These are phyloP conservation scores for Neotragus pygmaeus DNA, from an alignment of 2,113 vertebrate genomes.

Conservation along the genomic window DNA sequence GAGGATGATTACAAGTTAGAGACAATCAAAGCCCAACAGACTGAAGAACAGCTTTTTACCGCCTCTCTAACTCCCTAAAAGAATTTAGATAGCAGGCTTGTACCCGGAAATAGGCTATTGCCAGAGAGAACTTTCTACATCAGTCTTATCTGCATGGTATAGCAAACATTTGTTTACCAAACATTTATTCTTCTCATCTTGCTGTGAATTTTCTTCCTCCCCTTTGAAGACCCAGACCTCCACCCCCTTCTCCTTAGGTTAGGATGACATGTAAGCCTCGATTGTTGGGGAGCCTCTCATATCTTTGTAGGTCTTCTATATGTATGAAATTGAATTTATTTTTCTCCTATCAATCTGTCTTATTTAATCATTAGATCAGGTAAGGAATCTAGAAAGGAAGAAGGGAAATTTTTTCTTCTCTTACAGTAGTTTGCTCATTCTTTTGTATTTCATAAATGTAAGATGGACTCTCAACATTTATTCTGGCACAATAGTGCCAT, in stretches of 20 bases:
- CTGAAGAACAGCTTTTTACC: background rate
- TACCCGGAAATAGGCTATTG: background rate
- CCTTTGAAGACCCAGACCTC: background rate
- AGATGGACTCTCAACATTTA: background rate
- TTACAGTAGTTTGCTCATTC: background rate
- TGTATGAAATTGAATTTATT: background rate
- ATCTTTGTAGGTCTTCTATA: background rate
- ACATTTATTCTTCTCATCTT: background rate
- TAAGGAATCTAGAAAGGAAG: background rate
- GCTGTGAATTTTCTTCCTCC: background rate
- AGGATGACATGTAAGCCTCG: background rate
- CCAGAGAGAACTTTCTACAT: background rate
- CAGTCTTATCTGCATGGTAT: background rate
- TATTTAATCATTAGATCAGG: background rate
- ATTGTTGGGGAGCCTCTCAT: background rate
- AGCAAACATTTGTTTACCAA: background rate
- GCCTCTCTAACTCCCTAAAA: background rate
- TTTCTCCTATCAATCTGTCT: background rate
- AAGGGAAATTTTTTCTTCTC: background rate
- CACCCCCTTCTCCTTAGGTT: background rate
- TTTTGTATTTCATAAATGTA: background rate
- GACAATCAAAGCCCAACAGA: background rate
- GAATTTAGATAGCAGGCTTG: background rate
- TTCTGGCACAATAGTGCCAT: background rate
- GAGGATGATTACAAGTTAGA: background rate